A percentile compares a stretch with the other conserved stretches of the same genome.
Conservation (phyloP, 2,888 invertebrate species). For the Metacarcinus magister region DNA sequence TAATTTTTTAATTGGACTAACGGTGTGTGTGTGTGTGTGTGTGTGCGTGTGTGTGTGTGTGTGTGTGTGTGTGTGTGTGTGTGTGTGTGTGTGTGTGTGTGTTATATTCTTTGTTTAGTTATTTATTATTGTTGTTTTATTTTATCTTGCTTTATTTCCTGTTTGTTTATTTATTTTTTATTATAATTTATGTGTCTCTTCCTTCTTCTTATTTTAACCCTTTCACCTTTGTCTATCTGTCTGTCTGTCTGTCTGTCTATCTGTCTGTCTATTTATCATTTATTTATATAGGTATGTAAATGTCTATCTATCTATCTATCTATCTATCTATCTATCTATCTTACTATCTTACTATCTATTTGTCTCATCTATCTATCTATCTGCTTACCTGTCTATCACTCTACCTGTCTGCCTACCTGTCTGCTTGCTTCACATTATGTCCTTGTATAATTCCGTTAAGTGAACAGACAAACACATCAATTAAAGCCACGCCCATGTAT, state of each 20-base stretch:
- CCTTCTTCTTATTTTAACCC: neutral
- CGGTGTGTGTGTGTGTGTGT: constrained; percentile 49
- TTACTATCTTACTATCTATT: no score
- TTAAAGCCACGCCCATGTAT: constrained; percentile 3
- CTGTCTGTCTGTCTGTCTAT: no score
- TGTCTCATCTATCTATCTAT: no score
- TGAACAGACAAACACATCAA: neutral
- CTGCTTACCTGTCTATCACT: neutral
- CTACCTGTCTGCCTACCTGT: constrained; percentile 6
- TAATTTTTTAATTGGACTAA: neutral
- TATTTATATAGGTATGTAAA: no score
- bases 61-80: constrained; percentile 53
- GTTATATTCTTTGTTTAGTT: no score
- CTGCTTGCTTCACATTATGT: neutral
- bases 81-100: constrained; percentile 51
- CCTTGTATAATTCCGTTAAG: neutral
- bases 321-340: no score
- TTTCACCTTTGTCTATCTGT: no score
- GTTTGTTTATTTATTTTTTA: neutral
- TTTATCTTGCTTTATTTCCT: neutral
- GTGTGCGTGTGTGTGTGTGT: constrained; percentile 31
- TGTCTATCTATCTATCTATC: no score
- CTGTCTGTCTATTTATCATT: no score
- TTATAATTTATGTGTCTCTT: neutral
- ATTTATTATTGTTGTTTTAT: neutral